A percentile compares a stretch with the other conserved stretches of the same genome.
phyloP scores from a whole-genome alignment of 2,888 invertebrate species.

The Parapristionchus giblindavisi region DNA sequence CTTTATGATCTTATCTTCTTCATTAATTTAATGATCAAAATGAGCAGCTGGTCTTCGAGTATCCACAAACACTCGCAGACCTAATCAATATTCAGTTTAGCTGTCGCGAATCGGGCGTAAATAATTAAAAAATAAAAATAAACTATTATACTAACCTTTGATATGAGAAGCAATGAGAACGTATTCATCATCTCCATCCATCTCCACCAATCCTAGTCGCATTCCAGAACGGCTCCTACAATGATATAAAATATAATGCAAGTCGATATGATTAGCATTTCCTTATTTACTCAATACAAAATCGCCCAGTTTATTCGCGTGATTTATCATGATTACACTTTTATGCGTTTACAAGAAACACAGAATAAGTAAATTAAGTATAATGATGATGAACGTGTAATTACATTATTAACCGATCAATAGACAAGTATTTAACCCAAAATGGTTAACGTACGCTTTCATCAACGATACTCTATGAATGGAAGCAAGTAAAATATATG shows the following conservation, averaged over 20 bases:
- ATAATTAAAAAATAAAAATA: too few relatives aligned
- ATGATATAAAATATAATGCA: neutral
- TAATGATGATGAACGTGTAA: too few relatives aligned
- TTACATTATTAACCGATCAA: too few relatives aligned
- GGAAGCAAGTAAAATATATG: too few relatives aligned
- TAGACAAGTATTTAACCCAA: too few relatives aligned
- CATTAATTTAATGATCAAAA: slow-evolving; percentile 11
- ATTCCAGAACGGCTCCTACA: too few relatives aligned
- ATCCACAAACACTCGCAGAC: slow-evolving; percentile 31
- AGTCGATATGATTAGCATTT: slow-evolving; percentile 45
- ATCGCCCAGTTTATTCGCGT: slow-evolving; percentile 91
- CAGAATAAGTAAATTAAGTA: too few relatives aligned
- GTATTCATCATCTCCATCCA: slow-evolving; percentile 57
- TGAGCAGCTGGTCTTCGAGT: slow-evolving; percentile 25
- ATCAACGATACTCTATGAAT: too few relatives aligned
- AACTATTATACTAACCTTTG: too few relatives aligned
- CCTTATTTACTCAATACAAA: slow-evolving; percentile 76
- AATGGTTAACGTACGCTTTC: too few relatives aligned
- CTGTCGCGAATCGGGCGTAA: slow-evolving; percentile 22
- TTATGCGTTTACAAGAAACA: too few relatives aligned
- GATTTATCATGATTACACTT: slow-evolving; percentile 70
- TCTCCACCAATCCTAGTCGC: slow-evolving; percentile 47
- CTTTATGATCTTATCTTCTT: neutral
- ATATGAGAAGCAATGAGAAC: slow-evolving; percentile 78
- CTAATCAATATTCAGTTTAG: neutral